Conservation (phyloP, 1,140 invertebrate genomes). For the Aleiodes sp. region DNA sequence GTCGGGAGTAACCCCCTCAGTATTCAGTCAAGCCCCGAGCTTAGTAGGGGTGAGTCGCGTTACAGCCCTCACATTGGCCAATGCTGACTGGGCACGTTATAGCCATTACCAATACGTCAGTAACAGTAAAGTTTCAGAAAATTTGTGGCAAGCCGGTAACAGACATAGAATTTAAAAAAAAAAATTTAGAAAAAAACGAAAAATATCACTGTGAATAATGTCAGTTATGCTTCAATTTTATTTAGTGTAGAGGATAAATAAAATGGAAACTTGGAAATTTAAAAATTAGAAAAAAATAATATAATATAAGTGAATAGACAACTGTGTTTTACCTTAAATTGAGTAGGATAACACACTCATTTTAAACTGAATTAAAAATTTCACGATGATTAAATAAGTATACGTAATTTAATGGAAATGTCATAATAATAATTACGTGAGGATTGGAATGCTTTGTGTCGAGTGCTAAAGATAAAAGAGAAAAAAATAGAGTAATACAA, state of each 20-base stretch:
- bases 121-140: not conserved
- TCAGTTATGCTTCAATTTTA: too few relatives aligned
- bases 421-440: not conserved
- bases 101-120: not conserved
- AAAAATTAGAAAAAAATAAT: too few relatives aligned
- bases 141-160: not conserved
- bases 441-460: not conserved
- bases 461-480: too few relatives aligned
- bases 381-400: too few relatives aligned
- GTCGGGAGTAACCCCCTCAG: slow-evolving; percentile 35
- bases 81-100: slow-evolving; percentile 37
- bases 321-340: too few relatives aligned
- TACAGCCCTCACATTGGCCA: slow-evolving; percentile 39
- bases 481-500: not conserved
- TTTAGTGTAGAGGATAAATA: too few relatives aligned
- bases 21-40: slow-evolving; percentile 54
- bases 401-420: too few relatives aligned
- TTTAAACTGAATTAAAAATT: too few relatives aligned
- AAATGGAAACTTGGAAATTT: too few relatives aligned
- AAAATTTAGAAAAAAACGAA: not conserved
- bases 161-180: not conserved
- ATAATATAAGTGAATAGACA: too few relatives aligned
- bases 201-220: too few relatives aligned
- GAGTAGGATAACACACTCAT: too few relatives aligned
- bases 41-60: slow-evolving; percentile 56